These are phyloP conservation scores for Mycalesis mineus DNA, from an alignment of 2,888 invertebrate species.

Conservation along the genomic window DNA sequence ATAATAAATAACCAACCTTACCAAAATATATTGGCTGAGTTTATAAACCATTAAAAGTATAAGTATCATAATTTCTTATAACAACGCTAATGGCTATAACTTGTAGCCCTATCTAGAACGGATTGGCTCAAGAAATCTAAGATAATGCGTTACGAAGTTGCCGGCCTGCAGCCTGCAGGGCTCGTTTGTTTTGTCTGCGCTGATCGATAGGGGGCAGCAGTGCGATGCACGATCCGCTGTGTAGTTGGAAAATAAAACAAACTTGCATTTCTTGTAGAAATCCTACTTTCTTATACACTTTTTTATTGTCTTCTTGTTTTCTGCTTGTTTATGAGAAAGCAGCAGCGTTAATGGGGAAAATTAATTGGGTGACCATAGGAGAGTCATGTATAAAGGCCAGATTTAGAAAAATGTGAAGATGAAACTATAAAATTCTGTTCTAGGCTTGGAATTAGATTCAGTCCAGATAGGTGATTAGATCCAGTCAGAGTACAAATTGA, in stretches of 20 bases:
- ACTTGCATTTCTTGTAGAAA: no score
- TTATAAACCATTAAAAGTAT: background rate
- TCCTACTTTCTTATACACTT: background rate
- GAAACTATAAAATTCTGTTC: no score
- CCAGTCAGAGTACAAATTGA: no score
- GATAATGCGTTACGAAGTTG: slow-evolving; percentile 48
- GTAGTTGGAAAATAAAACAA: background rate
- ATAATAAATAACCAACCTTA: no score
- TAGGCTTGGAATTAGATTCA: no score
- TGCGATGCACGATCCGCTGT: background rate
- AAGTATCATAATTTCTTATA: background rate
- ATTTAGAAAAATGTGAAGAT: no score
- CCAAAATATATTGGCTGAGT: background rate
- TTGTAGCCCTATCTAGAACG: slow-evolving; percentile 34
- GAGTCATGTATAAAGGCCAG: no score
- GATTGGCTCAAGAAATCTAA: slow-evolving; percentile 52
- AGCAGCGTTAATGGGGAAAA: no score
- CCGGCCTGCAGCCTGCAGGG: slow-evolving; percentile 30
- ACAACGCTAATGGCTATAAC: slow-evolving; percentile 27
- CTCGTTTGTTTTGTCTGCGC: slow-evolving; percentile 41
- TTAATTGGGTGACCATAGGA: no score
- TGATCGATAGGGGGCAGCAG: slow-evolving; percentile 32
- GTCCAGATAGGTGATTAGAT: no score
- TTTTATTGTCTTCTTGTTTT: background rate
- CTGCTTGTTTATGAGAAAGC: no score